Base-by-base conservation (phyloP, 2,797 vertebrate genomes). In the Odontamblyopus lacepedii region DNA sequence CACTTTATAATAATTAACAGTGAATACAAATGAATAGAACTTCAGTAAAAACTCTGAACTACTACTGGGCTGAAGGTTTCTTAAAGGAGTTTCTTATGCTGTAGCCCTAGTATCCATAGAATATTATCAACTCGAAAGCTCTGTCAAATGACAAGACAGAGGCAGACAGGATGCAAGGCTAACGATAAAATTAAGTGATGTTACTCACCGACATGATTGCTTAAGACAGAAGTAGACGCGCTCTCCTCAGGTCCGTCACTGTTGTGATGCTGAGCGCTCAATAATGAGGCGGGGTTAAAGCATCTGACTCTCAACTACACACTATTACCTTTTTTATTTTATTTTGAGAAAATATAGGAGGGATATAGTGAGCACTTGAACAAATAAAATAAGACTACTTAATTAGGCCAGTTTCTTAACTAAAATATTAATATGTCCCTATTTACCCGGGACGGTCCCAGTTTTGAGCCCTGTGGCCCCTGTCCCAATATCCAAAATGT, bases 151-250 rank as follows among this genome's bases (percentile, higher is more conserved):
- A 23, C n/a, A 56, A 23, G 53, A 12, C n/a, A n/a, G 19, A n/a
- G 53, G 19, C 53, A 55, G 19, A 53, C n/a, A 55, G 8, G 19
- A 55, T 55, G 53, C 19, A 55, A 15, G n/a, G 13, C 5, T 59
- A 48, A 48, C 0, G 13, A 59, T 59, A 12, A 59, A 55, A 8
- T 55, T n/a, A 55, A 55, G 23, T 55, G 2, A 16, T 9, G 29
- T 8, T 29, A 66, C 63, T 66, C 50, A 66, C 63, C 1, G 63
- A 50, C 63, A 66, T 66, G 32, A 12, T 23, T 26, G 19, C 62
- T 23, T 35, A 2, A 18, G 6, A 26, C n/a, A 13, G 16, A 12
- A 63, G n/a, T 41, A 5, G n/a, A 5, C 2, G 19, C 4, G 19
- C 30, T 38, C 63, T 48, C 11, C 11, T 48, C 63, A 32, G 60